Evolutionary conservation across 2,797 vertebrate genomes (phyloP).

Genomic region (Ispidina picta): DNA sequence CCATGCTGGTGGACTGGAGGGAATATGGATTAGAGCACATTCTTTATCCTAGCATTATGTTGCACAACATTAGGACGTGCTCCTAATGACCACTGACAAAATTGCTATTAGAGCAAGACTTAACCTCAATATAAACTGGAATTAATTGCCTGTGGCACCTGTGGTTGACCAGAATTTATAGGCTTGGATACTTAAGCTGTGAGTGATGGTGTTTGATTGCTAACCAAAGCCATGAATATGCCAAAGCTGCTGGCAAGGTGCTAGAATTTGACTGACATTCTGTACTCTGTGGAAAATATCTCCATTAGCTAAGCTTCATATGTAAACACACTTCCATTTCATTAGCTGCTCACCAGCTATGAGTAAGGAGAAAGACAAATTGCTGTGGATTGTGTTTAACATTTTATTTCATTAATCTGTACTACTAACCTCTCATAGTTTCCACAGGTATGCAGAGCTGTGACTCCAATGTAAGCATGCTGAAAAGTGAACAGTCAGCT

Average conservation of each 20-base stretch:
- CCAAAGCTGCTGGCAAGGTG: background rate
- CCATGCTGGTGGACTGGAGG: background rate
- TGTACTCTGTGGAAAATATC: background rate
- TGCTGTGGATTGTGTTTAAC: background rate
- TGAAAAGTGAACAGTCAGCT: background rate
- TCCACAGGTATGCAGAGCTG: background rate
- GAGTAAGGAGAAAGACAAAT: background rate
- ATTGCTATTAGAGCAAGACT: background rate
- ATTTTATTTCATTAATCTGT: background rate
- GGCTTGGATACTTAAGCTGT: background rate
- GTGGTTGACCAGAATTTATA: background rate
- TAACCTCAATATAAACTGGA: background rate
- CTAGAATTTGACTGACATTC: background rate
- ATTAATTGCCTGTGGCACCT: background rate
- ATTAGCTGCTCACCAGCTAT: background rate
- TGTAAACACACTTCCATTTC: background rate
- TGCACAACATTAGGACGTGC: background rate
- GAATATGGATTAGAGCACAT: background rate
- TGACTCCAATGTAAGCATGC: background rate
- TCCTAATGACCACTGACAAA: background rate
- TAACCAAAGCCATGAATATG: background rate
- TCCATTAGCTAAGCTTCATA: background rate
- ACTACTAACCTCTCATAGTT: background rate
- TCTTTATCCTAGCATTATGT: background rate
- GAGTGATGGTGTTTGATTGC: background rate